phyloP scores from a whole-genome alignment of 2,113 vertebrate genomes.

The Gulo gulo region DNA sequence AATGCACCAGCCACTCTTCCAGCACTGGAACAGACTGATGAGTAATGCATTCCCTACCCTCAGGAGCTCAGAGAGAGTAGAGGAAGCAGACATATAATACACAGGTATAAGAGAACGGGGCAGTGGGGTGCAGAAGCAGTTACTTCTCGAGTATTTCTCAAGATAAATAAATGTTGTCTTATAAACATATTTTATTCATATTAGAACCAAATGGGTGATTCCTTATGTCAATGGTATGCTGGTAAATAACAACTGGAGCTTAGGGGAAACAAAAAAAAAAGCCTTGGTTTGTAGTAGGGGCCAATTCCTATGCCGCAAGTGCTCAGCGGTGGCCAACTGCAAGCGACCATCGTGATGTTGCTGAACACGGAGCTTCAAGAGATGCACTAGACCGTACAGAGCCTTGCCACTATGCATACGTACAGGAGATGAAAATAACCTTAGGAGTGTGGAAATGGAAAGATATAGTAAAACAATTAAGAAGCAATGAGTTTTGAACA shows the following conservation, averaged over 20 bases:
- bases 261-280: background rate
- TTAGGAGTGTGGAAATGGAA: background rate
- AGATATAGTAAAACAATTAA: background rate
- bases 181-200: background rate
- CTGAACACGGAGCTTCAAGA: background rate
- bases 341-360: background rate
- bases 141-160: background rate
- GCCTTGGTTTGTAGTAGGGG: background rate
- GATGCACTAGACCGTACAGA: fast-evolving
- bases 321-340: background rate
- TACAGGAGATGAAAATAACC: background rate
- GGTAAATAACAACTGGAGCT: background rate
- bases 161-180: background rate
- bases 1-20: background rate
- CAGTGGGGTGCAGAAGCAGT: background rate
- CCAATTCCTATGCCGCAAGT: background rate
- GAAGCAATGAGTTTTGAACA: background rate
- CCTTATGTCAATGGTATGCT: background rate
- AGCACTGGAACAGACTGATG: too few relatives aligned
- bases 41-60: background rate
- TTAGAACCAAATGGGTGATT: background rate
- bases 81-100: background rate
- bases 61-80: background rate
- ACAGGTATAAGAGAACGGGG: background rate
- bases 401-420: background rate